Percentiles rank a stretch among this genome's conserved stretches.
Conservation (phyloP, 2,113 vertebrate species). For the Ovis canadensis region DNA sequence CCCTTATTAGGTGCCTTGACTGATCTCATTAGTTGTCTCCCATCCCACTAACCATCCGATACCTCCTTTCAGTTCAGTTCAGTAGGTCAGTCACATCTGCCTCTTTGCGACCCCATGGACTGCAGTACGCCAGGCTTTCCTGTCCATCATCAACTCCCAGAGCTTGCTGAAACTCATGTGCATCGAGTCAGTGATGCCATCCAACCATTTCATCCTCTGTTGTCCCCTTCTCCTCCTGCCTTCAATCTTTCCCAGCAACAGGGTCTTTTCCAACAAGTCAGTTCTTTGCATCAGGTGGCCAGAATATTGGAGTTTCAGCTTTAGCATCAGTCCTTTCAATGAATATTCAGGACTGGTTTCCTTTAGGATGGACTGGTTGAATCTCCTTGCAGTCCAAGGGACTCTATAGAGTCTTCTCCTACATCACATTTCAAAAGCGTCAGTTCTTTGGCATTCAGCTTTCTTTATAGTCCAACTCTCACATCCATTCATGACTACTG, state of each 20-base stretch:
- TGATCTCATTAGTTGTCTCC: background rate
- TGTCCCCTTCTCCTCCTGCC: background rate
- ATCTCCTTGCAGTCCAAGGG: background rate
- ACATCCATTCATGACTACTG: background rate
- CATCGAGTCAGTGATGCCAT: background rate
- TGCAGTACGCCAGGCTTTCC: background rate
- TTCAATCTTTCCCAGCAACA: background rate
- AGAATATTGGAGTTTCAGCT: background rate
- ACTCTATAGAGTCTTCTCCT: background rate
- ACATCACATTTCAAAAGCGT: background rate
- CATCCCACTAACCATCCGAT: background rate
- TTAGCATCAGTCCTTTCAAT: background rate
- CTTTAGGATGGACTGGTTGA: background rate
- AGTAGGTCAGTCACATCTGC: background rate
- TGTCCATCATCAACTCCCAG: background rate
- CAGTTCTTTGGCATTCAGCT: background rate
- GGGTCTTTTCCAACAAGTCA: background rate
- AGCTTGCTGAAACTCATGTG: background rate
- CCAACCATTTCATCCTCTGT: background rate
- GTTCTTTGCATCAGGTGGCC: background rate
- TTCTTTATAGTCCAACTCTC: background rate
- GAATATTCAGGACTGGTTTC: background rate
- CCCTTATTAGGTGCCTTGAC: background rate
- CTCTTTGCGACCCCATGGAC: background rate
- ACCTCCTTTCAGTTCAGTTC: background rate